Conservation (phyloP, 1,140 invertebrate genomes). For the Hypsibius dujardini region DNA sequence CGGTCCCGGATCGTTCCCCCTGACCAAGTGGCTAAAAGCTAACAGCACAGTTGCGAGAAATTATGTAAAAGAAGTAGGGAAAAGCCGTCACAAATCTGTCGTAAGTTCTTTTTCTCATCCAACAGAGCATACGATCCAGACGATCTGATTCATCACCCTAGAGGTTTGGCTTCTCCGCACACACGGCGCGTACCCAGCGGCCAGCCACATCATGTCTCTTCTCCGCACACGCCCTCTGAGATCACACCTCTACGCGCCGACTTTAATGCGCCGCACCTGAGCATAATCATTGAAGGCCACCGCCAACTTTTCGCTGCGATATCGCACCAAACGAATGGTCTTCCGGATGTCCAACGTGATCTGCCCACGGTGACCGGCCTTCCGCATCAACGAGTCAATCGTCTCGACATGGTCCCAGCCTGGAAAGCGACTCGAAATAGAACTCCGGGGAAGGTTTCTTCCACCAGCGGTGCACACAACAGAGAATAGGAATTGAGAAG, state of each 20-base stretch:
- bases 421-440: constrained; percentile 30
- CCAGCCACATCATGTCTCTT: neutral
- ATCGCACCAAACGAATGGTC: constrained; percentile 76
- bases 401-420: constrained; percentile 93
- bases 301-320: constrained; percentile 71
- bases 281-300: constrained; percentile 60
- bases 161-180: neutral
- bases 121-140: neutral
- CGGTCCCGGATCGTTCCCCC: too few species aligned
- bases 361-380: constrained; percentile 80
- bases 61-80: too few species aligned
- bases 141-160: neutral
- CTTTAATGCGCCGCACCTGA: neutral
- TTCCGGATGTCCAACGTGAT: constrained; percentile 71
- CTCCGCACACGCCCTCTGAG: neutral
- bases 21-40: too few species aligned
- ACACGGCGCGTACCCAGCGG: neutral
- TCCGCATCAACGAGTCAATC: constrained; percentile 86
- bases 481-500: too few species aligned
- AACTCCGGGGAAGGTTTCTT: too few species aligned
- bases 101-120: neutral
- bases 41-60: too few species aligned
- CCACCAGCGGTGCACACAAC: too few species aligned
- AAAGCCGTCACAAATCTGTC: too few species aligned
- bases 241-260: constrained; percentile 4